Percentiles rank a stretch among this genome's conserved stretches.
Conservation (phyloP, 2,113 vertebrate genomes). For the Orcinus orca region DNA sequence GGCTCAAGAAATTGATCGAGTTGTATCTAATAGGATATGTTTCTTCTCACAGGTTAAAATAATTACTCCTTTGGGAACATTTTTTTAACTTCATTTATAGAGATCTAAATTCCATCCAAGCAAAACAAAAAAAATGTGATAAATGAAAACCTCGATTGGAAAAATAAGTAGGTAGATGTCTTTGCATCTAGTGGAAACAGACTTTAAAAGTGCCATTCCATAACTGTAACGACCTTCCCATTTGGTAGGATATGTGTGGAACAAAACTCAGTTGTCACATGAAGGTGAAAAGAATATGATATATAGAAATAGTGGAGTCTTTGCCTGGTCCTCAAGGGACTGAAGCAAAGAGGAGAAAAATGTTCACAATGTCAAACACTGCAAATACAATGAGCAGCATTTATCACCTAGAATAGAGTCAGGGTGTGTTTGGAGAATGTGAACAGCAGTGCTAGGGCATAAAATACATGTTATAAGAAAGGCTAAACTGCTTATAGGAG, state of each 20-base stretch:
- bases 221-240: neutral
- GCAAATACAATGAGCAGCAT: neutral
- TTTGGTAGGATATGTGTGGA: neutral
- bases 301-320: neutral
- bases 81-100: slow-evolving; percentile 31
- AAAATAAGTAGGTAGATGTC: neutral
- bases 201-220: neutral
- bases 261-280: neutral
- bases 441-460: neutral
- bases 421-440: neutral
- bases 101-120: slow-evolving; percentile 44
- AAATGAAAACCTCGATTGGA: neutral
- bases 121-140: neutral
- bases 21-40: neutral
- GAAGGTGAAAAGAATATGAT: neutral
- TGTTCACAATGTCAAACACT: neutral
- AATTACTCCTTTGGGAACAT: slow-evolving; percentile 49
- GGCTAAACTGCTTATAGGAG: neutral
- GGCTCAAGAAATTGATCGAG: neutral
- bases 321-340: neutral
- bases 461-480: neutral
- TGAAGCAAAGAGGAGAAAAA: neutral
- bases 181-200: neutral
- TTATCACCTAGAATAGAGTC: neutral
- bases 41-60: slow-evolving; percentile 49